These are phyloP conservation scores for Coecobrya sp. DNA, from an alignment of 2,888 invertebrate genomes.

Conservation along the genomic window DNA sequence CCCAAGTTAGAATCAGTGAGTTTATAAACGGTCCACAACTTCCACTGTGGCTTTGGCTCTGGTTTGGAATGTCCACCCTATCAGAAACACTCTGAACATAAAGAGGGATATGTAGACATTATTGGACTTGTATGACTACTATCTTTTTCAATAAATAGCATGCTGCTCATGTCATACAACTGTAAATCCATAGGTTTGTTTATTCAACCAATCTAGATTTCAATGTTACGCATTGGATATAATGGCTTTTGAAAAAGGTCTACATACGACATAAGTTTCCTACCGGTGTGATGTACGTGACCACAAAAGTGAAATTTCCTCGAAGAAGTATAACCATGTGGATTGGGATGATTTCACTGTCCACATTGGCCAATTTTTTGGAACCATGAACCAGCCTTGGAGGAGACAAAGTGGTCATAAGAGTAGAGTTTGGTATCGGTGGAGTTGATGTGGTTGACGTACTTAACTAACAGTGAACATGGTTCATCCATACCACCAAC, in stretches of 20 bases:
- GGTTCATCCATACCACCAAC: slow-evolving; percentile 25
- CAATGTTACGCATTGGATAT: slow-evolving; percentile 11
- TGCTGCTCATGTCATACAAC: neutral
- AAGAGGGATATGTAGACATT: neutral
- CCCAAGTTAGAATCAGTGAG: slow-evolving; percentile 69
- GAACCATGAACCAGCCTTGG: neutral
- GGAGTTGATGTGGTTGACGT: slow-evolving; percentile 31
- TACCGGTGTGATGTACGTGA: slow-evolving; percentile 53
- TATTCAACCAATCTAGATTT: neutral
- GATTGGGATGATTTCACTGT: slow-evolving; percentile 70
- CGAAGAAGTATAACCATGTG: slow-evolving; percentile 69
- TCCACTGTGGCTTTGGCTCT: slow-evolving; percentile 67
- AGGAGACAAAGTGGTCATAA: slow-evolving; percentile 7
- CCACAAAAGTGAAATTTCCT: slow-evolving; percentile 73
- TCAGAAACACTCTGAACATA: slow-evolving; percentile 52
- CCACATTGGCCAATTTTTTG: slow-evolving; percentile 55
- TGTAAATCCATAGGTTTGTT: neutral
- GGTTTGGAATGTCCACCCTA: slow-evolving; percentile 77
- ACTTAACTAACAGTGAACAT: neutral
- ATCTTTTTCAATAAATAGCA: neutral
- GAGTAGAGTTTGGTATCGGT: slow-evolving; percentile 1
- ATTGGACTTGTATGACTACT: neutral
- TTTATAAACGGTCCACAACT: slow-evolving; percentile 74
- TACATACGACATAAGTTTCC: slow-evolving; percentile 26
- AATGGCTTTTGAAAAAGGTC: neutral